Conservation (phyloP, 2,113 vertebrate genomes). For the Micromys minutus region DNA sequence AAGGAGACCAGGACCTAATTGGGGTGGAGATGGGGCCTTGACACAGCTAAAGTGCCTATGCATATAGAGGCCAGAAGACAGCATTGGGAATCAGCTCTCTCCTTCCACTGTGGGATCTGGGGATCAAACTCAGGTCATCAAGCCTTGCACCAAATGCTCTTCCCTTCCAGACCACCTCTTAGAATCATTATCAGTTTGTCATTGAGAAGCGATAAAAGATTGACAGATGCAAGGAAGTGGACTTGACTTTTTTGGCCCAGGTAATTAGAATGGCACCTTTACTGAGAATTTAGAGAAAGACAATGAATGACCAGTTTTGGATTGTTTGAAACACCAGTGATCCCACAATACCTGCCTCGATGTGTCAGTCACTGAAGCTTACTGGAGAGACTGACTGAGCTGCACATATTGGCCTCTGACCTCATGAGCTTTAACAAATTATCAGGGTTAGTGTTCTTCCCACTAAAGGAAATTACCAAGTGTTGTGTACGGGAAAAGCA, state of each 20-base stretch:
- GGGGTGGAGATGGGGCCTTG: background rate
- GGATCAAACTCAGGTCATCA: background rate
- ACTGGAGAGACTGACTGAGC: background rate
- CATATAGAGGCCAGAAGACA: background rate
- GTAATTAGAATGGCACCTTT: background rate
- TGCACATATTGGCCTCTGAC: background rate
- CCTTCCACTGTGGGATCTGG: background rate
- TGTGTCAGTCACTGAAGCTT: background rate
- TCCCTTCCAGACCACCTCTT: background rate
- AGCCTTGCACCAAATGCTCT: background rate
- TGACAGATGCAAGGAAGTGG: background rate
- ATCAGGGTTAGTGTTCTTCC: background rate
- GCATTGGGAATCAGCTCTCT: background rate
- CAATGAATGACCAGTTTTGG: background rate
- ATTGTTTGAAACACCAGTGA: background rate
- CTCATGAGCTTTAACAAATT: background rate
- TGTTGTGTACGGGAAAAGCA: background rate
- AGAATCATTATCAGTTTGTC: background rate
- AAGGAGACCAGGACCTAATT: background rate
- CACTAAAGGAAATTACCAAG: background rate
- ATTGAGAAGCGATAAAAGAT: background rate
- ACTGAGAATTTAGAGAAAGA: background rate
- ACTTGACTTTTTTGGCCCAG: slow-evolving; percentile 34
- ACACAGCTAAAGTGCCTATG: background rate
- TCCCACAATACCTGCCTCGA: background rate